Evolutionary conservation across 2,113 vertebrate species (phyloP).

Genomic region (Aleadryas rufinucha): DNA sequence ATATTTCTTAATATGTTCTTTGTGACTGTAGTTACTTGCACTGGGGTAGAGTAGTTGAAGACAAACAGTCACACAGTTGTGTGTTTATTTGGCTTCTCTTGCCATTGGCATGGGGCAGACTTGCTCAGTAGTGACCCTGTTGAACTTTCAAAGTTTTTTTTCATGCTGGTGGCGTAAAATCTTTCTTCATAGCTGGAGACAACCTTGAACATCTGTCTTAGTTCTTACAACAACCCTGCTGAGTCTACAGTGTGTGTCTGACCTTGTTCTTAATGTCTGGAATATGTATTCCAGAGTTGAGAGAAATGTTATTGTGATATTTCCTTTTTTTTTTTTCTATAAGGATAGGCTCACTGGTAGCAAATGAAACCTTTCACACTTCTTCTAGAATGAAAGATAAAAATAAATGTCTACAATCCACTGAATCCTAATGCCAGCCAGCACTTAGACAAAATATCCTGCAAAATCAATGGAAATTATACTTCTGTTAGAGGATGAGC

Average conservation of each 20-base stretch:
- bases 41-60: background rate
- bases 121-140: background rate
- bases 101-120: background rate
- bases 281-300: background rate
- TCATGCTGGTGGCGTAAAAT: background rate
- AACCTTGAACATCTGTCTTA: slow-evolving; percentile 13
- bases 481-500: background rate
- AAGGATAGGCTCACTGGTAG: background rate
- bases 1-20: background rate
- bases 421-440: background rate
- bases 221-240: background rate
- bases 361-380: background rate
- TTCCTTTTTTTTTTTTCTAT: background rate
- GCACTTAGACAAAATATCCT: background rate
- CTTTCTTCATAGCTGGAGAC: slow-evolving; percentile 12
- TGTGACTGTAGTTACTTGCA: background rate
- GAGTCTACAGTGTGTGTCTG: background rate
- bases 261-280: background rate
- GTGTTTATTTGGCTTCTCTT: slow-evolving; percentile 5
- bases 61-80: background rate
- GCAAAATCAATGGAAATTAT: background rate
- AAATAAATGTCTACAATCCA: background rate
- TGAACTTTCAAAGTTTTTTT: background rate
- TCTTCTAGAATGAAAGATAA: background rate
- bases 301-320: background rate